Conservation (phyloP, 2,797 vertebrate species). For the Eurystomus glaucurus region DNA sequence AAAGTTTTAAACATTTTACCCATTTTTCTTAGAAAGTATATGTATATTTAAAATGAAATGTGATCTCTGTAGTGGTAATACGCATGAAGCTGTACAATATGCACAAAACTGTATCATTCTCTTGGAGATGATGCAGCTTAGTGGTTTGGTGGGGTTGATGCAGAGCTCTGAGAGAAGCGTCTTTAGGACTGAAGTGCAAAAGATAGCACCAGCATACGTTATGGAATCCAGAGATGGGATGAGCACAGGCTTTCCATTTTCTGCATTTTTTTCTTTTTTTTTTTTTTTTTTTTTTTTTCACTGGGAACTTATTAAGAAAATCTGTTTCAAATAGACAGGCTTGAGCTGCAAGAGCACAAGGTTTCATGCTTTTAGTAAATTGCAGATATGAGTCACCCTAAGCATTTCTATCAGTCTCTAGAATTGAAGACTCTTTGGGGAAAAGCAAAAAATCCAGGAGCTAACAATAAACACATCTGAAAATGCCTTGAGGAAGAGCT, state of each 20-base stretch:
- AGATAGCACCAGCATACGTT: not conserved
- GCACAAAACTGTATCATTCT: not conserved
- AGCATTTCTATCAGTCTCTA: not conserved
- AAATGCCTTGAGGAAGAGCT: not conserved
- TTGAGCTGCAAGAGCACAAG: not conserved
- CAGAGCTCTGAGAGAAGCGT: not conserved
- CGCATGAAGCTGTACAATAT: not conserved
- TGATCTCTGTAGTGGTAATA: not conserved
- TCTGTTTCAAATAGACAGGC: not conserved
- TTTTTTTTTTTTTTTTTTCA: not conserved
- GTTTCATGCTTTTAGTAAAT: not conserved
- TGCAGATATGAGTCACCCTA: not conserved
- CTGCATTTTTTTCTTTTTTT: rapidly evolving
- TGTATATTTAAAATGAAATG: not conserved
- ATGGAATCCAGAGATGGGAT: not conserved
- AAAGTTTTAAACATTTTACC: not conserved
- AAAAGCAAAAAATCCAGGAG: not conserved
- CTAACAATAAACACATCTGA: not conserved
- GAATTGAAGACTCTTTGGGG: not conserved
- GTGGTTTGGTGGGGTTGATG: not conserved
- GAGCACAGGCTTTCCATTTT: not conserved
- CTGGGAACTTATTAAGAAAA: not conserved
- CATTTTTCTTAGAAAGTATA: not conserved
- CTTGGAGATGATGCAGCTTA: not conserved
- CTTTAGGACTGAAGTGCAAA: not conserved